Conservation (phyloP, 2,797 vertebrate species). For the Anniella stebbinsi region DNA sequence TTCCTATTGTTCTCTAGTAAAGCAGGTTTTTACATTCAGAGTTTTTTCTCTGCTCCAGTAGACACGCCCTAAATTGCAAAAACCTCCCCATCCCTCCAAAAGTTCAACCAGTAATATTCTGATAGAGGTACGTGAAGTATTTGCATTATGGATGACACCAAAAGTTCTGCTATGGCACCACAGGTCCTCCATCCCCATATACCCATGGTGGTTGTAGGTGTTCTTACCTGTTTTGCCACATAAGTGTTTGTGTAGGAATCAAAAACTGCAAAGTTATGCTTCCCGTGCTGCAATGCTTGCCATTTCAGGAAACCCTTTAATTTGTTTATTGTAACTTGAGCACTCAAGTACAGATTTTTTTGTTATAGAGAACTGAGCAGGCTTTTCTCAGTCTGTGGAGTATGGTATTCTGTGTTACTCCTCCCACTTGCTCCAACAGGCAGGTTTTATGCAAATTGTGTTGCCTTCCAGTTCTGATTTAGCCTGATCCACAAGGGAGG, state of each 20-base stretch:
- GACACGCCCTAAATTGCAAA: not conserved
- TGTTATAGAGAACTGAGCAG: too few relatives aligned
- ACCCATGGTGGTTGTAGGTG: not conserved
- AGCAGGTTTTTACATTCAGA: not conserved
- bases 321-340: too few relatives aligned
- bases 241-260: too few relatives aligned
- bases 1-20: not conserved
- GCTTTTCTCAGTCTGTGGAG: not conserved
- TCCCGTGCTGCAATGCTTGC: too few relatives aligned
- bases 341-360: too few relatives aligned
- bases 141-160: too few relatives aligned
- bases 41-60: not conserved
- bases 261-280: too few relatives aligned
- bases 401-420: too few relatives aligned
- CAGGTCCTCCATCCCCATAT: not conserved
- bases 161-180: not conserved
- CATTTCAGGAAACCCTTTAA: too few relatives aligned
- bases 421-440: not conserved
- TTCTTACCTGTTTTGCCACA: not conserved
- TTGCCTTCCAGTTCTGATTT: too few relatives aligned
- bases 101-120: not conserved
- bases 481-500: too few relatives aligned
- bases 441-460: not conserved
- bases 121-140: not conserved
- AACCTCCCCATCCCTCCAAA: not conserved